Percentiles rank a stretch among this genome's conserved stretches.
Conservation (phyloP, 2,888 invertebrate genomes). For the Cepaea hortensis region DNA sequence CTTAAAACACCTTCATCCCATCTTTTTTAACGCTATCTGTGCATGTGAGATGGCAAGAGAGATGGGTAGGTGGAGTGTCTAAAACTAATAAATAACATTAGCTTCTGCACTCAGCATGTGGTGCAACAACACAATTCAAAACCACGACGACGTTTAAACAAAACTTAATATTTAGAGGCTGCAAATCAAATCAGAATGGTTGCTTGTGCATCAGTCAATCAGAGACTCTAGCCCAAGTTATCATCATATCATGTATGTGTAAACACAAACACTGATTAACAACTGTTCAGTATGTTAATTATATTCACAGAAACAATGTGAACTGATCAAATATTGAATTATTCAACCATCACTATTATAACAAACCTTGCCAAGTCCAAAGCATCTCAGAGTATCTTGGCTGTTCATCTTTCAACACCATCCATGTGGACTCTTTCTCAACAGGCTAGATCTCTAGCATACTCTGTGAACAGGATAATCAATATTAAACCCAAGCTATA, state of each 20-base stretch:
- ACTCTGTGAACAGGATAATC: neutral
- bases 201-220: slow-evolving; percentile 17
- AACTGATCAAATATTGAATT: neutral
- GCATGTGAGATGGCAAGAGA: too few species aligned
- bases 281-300: too few species aligned
- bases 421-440: neutral
- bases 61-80: too few species aligned
- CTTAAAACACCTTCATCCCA: too few species aligned
- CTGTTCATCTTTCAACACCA: neutral
- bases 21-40: too few species aligned
- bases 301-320: neutral
- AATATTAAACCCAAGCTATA: neutral
- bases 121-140: too few species aligned
- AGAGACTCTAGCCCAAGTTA: slow-evolving; percentile 29
- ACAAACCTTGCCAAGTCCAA: neutral
- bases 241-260: neutral
- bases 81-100: too few species aligned
- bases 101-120: too few species aligned
- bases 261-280: neutral
- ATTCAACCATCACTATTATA: neutral
- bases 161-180: too few species aligned
- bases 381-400: neutral
- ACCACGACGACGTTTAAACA: too few species aligned
- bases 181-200: too few species aligned
- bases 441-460: neutral